Percentiles rank a stretch among this genome's conserved stretches.
phyloP scores from a whole-genome alignment of 2,113 vertebrate genomes.

The Melanocharis versteri region DNA sequence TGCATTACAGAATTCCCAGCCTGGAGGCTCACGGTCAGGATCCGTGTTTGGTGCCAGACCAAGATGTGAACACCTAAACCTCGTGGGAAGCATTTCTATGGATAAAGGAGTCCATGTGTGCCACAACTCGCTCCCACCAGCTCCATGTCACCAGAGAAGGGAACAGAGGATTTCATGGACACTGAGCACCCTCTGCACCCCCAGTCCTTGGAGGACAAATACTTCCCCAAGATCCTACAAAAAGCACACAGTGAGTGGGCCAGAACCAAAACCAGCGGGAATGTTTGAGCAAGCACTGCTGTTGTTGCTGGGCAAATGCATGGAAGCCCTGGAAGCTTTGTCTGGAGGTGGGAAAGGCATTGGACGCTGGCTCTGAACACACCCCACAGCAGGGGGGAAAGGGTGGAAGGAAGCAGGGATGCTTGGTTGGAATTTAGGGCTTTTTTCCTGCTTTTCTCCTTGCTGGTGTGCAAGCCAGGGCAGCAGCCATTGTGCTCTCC shows the following conservation, averaged over 20 bases:
- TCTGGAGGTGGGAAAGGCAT: fast-evolving
- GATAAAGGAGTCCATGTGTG: not conserved
- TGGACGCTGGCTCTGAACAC: fast-evolving
- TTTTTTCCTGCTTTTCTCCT: not conserved
- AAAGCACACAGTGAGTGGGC: not conserved
- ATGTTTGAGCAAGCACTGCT: not conserved
- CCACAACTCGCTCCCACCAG: not conserved
- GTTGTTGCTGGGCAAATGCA: not conserved
- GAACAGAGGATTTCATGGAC: not conserved
- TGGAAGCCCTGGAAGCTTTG: not conserved
- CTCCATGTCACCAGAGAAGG: not conserved
- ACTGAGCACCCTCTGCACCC: not conserved
- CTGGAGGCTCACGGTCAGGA: not conserved
- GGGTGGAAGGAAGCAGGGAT: not conserved
- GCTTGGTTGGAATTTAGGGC: not conserved
- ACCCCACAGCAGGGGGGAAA: not conserved
- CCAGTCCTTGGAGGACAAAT: not conserved
- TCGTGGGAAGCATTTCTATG: not conserved
- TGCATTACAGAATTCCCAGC: not conserved
- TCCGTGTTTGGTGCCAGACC: not conserved
- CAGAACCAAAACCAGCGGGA: not conserved
- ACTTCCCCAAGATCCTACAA: not conserved
- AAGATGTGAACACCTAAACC: not conserved
- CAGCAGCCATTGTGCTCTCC: not conserved
- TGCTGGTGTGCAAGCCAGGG: not conserved